Evolutionary conservation across 2,797 vertebrate genomes (phyloP).

Genomic region (Catamblyrhynchus diadema): DNA sequence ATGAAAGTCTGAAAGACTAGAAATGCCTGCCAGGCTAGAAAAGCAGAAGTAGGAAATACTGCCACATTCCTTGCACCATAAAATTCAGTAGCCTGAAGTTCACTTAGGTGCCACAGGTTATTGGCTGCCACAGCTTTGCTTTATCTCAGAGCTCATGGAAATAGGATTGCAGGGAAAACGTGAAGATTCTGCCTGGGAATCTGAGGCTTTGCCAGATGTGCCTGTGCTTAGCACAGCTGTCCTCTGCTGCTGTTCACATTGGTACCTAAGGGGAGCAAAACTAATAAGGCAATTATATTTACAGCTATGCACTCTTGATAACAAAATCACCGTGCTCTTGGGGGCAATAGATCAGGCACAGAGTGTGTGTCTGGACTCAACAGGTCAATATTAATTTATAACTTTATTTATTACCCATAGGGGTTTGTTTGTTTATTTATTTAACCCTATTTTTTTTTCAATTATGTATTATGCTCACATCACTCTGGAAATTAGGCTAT

Average conservation of each 20-base stretch:
- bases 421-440: neutral
- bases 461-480: neutral
- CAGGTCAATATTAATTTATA: neutral
- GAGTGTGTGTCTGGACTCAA: neutral
- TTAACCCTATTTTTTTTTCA: accelerated
- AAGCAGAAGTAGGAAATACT: neutral
- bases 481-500: neutral
- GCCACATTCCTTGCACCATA: neutral
- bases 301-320: neutral
- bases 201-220: neutral
- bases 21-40: neutral
- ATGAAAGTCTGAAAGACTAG: neutral
- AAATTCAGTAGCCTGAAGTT: neutral
- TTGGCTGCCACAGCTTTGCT: neutral
- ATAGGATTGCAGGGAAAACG: neutral
- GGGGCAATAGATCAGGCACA: neutral
- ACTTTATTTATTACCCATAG: neutral
- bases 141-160: neutral
- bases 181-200: neutral
- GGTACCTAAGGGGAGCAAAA: neutral
- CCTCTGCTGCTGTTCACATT: neutral
- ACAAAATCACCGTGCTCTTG: neutral
- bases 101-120: neutral
- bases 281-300: neutral
- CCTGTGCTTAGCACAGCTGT: neutral